Conservation (phyloP, 2,113 vertebrate genomes). For the Ophthalmotilapia sp. region DNA sequence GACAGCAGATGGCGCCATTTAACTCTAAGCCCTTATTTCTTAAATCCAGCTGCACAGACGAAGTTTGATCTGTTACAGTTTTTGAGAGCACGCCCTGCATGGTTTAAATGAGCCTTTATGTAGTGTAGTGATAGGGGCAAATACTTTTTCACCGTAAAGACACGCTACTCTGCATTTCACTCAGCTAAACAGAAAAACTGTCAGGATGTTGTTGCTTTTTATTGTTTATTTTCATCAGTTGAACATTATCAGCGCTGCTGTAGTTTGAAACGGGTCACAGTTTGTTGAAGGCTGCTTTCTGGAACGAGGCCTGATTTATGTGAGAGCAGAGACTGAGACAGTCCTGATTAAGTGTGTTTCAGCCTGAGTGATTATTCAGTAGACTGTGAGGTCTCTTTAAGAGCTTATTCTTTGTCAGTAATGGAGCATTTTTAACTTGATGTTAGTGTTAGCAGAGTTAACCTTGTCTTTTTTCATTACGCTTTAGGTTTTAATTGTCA, state of each 20-base stretch:
- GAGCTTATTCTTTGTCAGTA: neutral
- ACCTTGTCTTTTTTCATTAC: neutral
- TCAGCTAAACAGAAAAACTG: neutral
- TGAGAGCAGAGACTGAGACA: neutral
- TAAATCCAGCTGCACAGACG: neutral
- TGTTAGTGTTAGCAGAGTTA: neutral
- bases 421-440: neutral
- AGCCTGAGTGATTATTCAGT: neutral
- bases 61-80: neutral
- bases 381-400: neutral
- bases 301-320: neutral
- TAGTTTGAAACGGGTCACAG: neutral
- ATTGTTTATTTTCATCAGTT: neutral
- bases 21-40: neutral
- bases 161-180: neutral
- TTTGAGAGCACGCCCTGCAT: neutral
- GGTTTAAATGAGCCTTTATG: neutral
- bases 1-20: neutral
- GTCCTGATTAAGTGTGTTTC: neutral
- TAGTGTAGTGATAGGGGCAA: neutral
- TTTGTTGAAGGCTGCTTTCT: neutral
- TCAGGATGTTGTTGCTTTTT: neutral
- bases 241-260: neutral
- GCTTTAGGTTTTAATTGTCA: neutral
- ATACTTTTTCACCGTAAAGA: neutral